Evolutionary conservation across 92 coral and sea anemone genomes (phyloP), one percentile per base, ranked within the genome.

Genomic region (Pocillopora grandis): DNA sequence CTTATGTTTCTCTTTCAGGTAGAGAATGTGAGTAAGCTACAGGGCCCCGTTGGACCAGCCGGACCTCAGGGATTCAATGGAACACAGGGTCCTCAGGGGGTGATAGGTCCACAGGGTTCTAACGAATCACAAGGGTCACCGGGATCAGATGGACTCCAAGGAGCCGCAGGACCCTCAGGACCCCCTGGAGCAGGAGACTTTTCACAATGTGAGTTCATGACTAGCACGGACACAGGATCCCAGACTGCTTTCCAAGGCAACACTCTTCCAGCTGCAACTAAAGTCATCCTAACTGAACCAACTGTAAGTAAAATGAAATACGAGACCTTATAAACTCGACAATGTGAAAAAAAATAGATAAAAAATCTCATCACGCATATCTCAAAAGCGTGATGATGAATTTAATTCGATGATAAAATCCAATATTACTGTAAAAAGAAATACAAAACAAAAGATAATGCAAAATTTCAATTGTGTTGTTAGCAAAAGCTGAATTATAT

Each of bases 151-250:
- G 79, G 79, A 14, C 20, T 20, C 21, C 79, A 58, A 58, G 79
- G 79, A 33, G 49, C 66, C 69, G 31, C 31, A 1, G 1, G 31
- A 27, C 31, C 31, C 31, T 76, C 69, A 20, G 84, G 84, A 18
- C 68, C 68, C 3, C 55, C 69, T 14, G 84, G 84, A 33, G 84
- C 69, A 33, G 84, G 76, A 59, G 14, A 80, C 84, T 58, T 80
- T 58, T 80, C 84, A 14, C 37, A 18, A 67, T 80, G 84, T 27
- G 59, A 33, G 31, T 67, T 68, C 58, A 70, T 5, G 65, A 61
- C 16, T 5, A 18, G 18, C 5, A 27, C 65, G 2, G 68, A 33
- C 1, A 60, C n/a, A 8, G 52, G 21, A 16, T 13, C 55, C 56
- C 80, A 60, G 15, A 17, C 31, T 60, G 58, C 80, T 60, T 21